Conservation (phyloP, 2,113 vertebrate species). For the Brachionichthys hirsutus region DNA sequence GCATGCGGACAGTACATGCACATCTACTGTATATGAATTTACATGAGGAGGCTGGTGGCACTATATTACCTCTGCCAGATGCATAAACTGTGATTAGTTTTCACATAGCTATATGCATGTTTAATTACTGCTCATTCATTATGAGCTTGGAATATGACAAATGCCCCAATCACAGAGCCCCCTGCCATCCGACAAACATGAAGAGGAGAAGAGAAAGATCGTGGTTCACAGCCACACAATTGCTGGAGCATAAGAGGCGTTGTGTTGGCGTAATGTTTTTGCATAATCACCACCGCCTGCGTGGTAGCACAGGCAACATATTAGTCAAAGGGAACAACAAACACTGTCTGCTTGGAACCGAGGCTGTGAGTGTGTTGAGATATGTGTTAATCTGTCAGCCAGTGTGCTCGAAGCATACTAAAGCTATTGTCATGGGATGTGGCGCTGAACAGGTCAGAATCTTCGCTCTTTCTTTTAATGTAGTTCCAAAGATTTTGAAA, state of each 20-base stretch:
- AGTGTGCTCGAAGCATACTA: too few species aligned
- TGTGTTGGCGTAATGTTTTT: conserved; percentile 41
- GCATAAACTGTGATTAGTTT: conserved; percentile 10
- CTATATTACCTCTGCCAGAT: conserved; percentile 8
- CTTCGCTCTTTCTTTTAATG: too few species aligned
- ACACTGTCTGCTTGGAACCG: conserved; percentile 46
- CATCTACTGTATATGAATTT: too few species aligned
- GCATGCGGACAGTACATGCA: not conserved
- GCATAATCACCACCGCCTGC: conserved; percentile 44
- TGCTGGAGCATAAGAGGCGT: conserved; percentile 32
- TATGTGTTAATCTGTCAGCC: conserved; percentile 19
- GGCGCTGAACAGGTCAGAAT: too few species aligned
- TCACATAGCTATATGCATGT: conserved; percentile 8
- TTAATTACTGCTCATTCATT: not conserved
- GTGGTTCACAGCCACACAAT: conserved; percentile 11
- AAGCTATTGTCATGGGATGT: too few species aligned
- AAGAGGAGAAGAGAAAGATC: conserved; percentile 11
- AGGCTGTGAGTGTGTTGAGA: conserved; percentile 21
- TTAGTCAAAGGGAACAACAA: conserved; percentile 53
- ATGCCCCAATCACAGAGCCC: not conserved
- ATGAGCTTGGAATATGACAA: conserved; percentile 20
- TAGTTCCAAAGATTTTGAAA: too few species aligned
- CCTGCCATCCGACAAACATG: conserved; percentile 12
- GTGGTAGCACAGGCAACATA: conserved; percentile 36
- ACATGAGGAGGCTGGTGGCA: too few species aligned